Percentiles rank a stretch among this genome's conserved stretches.
phyloP scores from a whole-genome alignment of 2,113 vertebrate genomes.

The Oostethus manadensis region DNA sequence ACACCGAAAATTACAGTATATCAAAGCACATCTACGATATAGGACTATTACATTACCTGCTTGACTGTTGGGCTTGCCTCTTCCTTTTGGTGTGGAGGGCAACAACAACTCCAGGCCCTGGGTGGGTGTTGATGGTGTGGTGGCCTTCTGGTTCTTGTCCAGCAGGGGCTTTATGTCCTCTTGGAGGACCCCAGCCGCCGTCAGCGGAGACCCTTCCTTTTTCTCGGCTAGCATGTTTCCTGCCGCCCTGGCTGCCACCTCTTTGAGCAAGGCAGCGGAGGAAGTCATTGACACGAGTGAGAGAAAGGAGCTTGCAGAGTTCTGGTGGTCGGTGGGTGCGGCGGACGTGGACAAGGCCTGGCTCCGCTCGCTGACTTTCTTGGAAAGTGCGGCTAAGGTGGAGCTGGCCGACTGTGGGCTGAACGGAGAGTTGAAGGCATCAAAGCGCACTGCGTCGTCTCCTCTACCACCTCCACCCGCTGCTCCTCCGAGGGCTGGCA shows the following conservation, averaged over 20 bases:
- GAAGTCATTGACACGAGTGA: conserved; percentile 97
- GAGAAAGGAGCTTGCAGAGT: conserved; percentile 88
- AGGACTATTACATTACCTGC: conserved; percentile 67
- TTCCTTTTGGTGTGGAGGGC: conserved; percentile 87
- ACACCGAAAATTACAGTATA: no score
- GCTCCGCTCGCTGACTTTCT: conserved; percentile 96
- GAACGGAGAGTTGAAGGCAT: conserved; percentile 93
- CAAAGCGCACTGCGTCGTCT: conserved; percentile 88
- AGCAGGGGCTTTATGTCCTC: conserved; percentile 85
- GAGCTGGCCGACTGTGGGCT: conserved; percentile 98
- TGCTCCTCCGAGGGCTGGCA: conserved; percentile 58
- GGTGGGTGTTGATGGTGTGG: conserved; percentile 80
- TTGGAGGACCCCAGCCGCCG: conserved; percentile 66
- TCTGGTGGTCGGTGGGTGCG: conserved; percentile 74
- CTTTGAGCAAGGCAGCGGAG: conserved; percentile 94
- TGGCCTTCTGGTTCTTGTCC: conserved; percentile 89
- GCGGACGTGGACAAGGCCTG: conserved; percentile 72
- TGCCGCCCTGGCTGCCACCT: conserved; percentile 94
- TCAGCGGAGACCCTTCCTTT: conserved; percentile 73
- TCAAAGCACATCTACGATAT: no score
- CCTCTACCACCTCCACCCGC: conserved; percentile 59
- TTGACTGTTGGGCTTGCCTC: conserved; percentile 85
- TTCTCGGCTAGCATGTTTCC: conserved; percentile 92
- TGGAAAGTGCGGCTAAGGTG: conserved; percentile 93
- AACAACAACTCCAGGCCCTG: conserved; percentile 87